Evolutionary conservation across 2,113 vertebrate species (phyloP), one percentile per base, ranked within the genome.

Genomic region (Microcebus ravelobensis): DNA sequence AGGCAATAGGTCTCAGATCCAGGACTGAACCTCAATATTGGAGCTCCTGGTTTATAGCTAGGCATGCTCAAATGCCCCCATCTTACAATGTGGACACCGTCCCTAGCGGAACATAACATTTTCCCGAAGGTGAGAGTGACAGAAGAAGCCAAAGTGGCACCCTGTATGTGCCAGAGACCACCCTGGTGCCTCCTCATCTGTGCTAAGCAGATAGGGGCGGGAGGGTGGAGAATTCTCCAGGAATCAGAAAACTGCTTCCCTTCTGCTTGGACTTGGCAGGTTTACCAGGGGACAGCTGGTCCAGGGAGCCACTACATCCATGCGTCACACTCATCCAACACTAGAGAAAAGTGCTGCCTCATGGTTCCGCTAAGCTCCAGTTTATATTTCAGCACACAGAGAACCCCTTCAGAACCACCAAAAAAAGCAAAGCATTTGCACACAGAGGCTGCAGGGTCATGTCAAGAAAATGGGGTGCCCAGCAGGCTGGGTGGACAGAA

Each of bases 261-360:
- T 96, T 95, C 95, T 95, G 96, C 82, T 68, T 74, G 31, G 57
- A 50, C 52, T 45, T 86, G 76, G 91, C 80, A 25, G 74, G 42
- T 45, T 91, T 57, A 39, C 59, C 0, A 21, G 83, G 88, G 55
- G 91, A 65, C 93, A 91, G 93, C 96, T 93, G 91, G 93, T 39
- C 42, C 71, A 21, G 61, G 73, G 73, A 91, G 89, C 45, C 55
- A 59, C 74, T 36, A 23, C 6, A 15, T 48, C 27, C 7, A 0
- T 23, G 59, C 5, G 0, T 68, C 85, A 81, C 73, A 87, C 48
- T 8, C 12, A 6, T 9, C 63, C n/a, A 29, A 48, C 0, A 0
- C 4, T 63, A 3, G 79, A 90, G 74, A 77, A 45, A 65, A 5
- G 20, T 13, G 36, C 29, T 3, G 0, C 63, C 36, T 92, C 83